phyloP scores from a whole-genome alignment of 2,797 vertebrate species.

The Malacoraja senta region DNA sequence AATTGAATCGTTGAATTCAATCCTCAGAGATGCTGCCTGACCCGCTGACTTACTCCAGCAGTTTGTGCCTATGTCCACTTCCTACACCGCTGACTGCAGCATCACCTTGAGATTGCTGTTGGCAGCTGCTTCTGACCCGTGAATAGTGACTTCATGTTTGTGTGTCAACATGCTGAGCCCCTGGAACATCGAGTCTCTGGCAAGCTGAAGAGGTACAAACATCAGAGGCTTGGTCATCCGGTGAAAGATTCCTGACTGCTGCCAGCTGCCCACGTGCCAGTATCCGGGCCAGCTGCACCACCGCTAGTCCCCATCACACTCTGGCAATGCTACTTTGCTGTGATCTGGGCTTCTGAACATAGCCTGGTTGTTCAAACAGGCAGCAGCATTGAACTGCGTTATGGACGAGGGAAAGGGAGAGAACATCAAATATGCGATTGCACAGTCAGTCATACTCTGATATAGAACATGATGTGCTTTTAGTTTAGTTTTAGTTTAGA shows the following conservation, averaged over 20 bases:
- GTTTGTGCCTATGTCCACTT: too few relatives aligned
- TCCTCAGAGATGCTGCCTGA: too few relatives aligned
- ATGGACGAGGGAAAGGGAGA: background rate
- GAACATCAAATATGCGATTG: background rate
- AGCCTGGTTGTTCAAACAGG: background rate
- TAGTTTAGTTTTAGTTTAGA: too few relatives aligned
- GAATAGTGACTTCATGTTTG: background rate
- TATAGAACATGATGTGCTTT: background rate
- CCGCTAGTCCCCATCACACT: background rate
- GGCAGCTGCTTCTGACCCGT: background rate
- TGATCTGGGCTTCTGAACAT: too few relatives aligned
- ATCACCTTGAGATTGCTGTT: background rate
- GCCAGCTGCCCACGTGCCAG: background rate
- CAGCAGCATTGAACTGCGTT: background rate
- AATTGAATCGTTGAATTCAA: too few relatives aligned
- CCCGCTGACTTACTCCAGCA: too few relatives aligned
- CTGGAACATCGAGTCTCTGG: background rate
- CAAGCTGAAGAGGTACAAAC: background rate
- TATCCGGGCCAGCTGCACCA: background rate
- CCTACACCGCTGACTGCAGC: background rate
- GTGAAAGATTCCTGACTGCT: constrained; percentile 12
- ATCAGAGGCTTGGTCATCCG: background rate
- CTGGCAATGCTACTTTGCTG: background rate
- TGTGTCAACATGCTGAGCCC: background rate
- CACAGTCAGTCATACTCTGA: background rate